Conservation (phyloP, 2,113 vertebrate genomes). For the Muntiacus reevesi region DNA sequence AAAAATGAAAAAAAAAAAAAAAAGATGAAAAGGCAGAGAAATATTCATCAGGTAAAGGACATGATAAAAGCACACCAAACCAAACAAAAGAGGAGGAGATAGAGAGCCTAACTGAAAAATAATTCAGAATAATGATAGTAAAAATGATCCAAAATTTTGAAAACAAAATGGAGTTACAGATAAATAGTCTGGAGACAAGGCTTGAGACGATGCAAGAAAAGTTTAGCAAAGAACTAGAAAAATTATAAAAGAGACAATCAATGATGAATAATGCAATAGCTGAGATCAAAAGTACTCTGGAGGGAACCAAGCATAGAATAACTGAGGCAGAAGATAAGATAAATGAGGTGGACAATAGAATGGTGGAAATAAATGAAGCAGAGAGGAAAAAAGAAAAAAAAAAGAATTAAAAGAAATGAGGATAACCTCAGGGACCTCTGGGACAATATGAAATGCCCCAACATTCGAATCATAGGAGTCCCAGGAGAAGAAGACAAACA, state of each 20-base stretch:
- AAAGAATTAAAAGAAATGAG: not conserved
- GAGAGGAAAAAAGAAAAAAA: not conserved
- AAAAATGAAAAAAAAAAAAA: not conserved
- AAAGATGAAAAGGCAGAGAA: not conserved
- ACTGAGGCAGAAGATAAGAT: not conserved
- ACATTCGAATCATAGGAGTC: not conserved
- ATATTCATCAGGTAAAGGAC: not conserved
- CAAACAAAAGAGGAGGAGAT: not conserved
- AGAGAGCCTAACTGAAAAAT: not conserved
- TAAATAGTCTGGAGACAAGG: not conserved
- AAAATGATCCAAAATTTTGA: not conserved
- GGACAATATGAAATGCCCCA: not conserved
- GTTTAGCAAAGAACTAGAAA: not conserved
- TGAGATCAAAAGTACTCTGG: not conserved
- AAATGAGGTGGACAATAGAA: not conserved
- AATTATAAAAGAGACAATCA: not conserved
- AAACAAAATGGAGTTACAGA: not conserved
- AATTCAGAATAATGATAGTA: not conserved
- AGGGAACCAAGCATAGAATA: not conserved
- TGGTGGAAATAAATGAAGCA: not conserved
- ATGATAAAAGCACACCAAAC: not conserved
- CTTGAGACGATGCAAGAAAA: not conserved
- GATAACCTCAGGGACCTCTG: not conserved
- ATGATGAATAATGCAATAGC: not conserved
- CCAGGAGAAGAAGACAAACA: not conserved